Base-by-base conservation (phyloP, 2,797 vertebrate genomes). In the Etheostoma nigrum region DNA sequence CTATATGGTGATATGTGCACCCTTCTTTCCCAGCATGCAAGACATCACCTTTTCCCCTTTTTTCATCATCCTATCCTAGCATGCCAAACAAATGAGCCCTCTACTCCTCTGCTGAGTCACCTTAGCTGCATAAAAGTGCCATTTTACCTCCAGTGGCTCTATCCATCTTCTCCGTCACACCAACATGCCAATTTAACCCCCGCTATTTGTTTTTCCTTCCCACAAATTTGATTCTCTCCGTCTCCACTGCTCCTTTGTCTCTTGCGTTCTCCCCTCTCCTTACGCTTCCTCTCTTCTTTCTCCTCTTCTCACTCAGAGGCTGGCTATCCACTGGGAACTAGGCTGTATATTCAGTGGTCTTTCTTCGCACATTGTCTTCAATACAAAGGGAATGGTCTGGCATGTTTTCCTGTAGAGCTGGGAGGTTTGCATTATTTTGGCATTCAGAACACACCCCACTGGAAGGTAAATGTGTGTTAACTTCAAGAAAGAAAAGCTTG, bases 151-250 rank as follows among this genome's bases (percentile, higher is more conserved):
- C 60, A 72, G 52, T 74, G 16, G 23, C 59, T 69, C 53, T 42
- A 58, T 79, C 63, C 64, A 74, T 81, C 83, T 70, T 70, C 64
- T 42, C 27, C 27, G 33, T 21, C 49, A 70, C 42, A 53, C 11
- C 25, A 51, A 67, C 48, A 49, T 52, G 30, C 54, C 36, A 76
- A 47, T 83, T 78, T 40, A 75, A 76, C 70, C 69, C 64, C 72
- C 3, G 5, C 54, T 65, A 74, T 72, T 79, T 70, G 55, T 72
- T 69, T 63, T 77, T 19, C 36, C 36, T 36, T 36, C 60, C 57
- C 64, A 53, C 27, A 75, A 61, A 79, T 78, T 27, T 30, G 19
- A 71, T 60, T 67, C 44, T 36, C 49, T 44, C 71, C n/a, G 60
- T 66, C 10, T 72, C 55, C 25, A 11, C 57, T 7, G 7, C 72